Evolutionary conservation across 2,797 vertebrate genomes (phyloP).

Genomic region (Sciurus carolinensis): DNA sequence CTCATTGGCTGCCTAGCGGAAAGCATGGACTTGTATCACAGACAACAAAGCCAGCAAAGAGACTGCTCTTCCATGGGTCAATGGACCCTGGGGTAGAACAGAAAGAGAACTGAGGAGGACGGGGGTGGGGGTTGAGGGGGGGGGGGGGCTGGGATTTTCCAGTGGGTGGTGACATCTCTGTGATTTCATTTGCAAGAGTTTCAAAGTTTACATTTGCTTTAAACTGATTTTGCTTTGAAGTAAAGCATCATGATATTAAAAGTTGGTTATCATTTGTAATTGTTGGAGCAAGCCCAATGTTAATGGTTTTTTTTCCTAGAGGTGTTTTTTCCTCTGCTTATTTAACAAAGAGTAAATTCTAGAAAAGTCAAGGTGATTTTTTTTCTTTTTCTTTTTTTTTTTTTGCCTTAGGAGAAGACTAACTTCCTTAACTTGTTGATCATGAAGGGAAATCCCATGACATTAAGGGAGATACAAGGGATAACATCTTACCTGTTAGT

Average conservation of each 20-base stretch:
- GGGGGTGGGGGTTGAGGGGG: too few species aligned
- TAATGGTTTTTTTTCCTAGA: too few species aligned
- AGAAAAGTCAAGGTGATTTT: constrained; percentile 9
- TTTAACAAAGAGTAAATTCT: constrained; percentile 5
- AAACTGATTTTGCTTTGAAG: constrained; percentile 54
- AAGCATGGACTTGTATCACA: background rate
- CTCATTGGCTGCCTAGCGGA: background rate
- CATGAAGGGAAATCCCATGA: background rate
- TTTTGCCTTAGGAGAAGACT: constrained; percentile 7
- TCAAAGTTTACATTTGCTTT: constrained; percentile 9
- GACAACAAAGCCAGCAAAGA: constrained; percentile 26
- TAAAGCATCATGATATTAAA: constrained; percentile 30
- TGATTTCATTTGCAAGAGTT: constrained; percentile 45
- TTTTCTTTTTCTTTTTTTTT: background rate
- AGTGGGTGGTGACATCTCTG: background rate
- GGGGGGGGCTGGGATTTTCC: background rate
- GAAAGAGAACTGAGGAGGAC: too few species aligned
- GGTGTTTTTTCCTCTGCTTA: constrained; percentile 5
- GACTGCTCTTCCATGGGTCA: too few species aligned
- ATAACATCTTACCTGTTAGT: background rate
- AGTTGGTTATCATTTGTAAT: background rate
- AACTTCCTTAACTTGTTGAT: background rate
- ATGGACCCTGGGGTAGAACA: too few species aligned
- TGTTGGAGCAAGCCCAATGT: background rate
- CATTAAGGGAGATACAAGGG: background rate